These are phyloP conservation scores for Eclectus roratus DNA, from an alignment of 2,113 vertebrate species.

Conservation along the genomic window DNA sequence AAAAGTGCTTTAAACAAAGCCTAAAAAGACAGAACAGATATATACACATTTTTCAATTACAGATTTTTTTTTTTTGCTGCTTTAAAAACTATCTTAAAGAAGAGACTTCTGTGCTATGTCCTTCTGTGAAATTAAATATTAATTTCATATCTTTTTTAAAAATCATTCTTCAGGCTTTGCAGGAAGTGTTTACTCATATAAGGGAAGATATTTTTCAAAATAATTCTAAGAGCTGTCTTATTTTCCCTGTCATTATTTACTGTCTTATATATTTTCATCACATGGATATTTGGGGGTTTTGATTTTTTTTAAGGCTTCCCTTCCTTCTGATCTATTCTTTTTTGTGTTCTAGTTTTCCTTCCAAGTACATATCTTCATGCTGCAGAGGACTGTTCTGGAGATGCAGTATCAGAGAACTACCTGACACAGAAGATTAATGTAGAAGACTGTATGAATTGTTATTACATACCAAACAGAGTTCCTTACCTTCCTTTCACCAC, in stretches of 20 bases:
- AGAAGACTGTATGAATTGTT: constrained; percentile 14
- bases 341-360: background rate
- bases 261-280: background rate
- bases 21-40: background rate
- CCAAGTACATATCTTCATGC: background rate
- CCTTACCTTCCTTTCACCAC: constrained; percentile 3
- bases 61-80: background rate
- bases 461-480: constrained; percentile 36
- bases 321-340: background rate
- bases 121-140: constrained; percentile 20
- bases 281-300: background rate
- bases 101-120: background rate
- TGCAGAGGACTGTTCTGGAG: constrained; percentile 2
- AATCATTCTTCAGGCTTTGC: background rate
- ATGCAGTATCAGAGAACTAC: background rate
- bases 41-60: background rate
- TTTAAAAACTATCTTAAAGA: background rate
- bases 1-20: background rate
- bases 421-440: constrained; percentile 57
- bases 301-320: background rate
- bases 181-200: background rate
- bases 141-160: background rate
- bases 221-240: background rate
- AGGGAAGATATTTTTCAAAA: background rate
- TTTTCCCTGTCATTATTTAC: background rate